Evolutionary conservation across 2,797 vertebrate genomes (phyloP).

Genomic region (Enteromius paludinosus): DNA sequence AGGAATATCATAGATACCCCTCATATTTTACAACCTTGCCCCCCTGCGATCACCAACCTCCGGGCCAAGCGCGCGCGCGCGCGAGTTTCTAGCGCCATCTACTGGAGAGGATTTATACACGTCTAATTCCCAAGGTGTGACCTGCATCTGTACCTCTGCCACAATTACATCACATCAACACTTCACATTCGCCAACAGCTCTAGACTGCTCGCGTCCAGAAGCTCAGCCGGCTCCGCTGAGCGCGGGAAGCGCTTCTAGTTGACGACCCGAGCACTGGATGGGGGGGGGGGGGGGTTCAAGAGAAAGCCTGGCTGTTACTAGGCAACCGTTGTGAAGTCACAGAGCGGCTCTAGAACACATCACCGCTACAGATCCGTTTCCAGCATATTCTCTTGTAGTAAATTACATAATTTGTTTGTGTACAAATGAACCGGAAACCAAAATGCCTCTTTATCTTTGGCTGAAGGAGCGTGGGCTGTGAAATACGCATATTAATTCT

Average conservation of each 20-base stretch:
- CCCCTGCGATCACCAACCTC: neutral
- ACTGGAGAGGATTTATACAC: neutral
- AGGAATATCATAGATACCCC: no score
- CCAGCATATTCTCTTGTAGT: conserved; percentile 40
- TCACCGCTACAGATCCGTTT: conserved; percentile 38
- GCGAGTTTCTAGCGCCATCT: conserved; percentile 4
- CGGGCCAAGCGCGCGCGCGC: neutral
- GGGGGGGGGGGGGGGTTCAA: conserved; percentile 35
- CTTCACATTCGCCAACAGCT: neutral
- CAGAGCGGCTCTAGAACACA: conserved; percentile 33
- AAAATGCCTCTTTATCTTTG: conserved; percentile 5
- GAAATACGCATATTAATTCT: conserved; percentile 1
- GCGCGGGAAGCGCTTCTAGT: neutral
- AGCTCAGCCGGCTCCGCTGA: neutral
- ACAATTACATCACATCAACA: neutral
- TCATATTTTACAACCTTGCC: no score
- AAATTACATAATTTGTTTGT: conserved; percentile 27
- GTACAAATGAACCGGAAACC: conserved; percentile 23
- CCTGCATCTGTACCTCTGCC: conserved; percentile 10
- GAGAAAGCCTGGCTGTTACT: conserved; percentile 51
- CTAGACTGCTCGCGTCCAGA: neutral
- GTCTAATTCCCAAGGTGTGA: conserved; percentile 8
- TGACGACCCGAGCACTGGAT: neutral
- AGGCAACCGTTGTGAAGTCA: conserved; percentile 48
- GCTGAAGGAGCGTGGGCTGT: neutral